Percentiles rank a stretch among this genome's conserved stretches.
Evolutionary conservation across 1,140 invertebrate genomes (phyloP).

Genomic region (Triops cancriformis): DNA sequence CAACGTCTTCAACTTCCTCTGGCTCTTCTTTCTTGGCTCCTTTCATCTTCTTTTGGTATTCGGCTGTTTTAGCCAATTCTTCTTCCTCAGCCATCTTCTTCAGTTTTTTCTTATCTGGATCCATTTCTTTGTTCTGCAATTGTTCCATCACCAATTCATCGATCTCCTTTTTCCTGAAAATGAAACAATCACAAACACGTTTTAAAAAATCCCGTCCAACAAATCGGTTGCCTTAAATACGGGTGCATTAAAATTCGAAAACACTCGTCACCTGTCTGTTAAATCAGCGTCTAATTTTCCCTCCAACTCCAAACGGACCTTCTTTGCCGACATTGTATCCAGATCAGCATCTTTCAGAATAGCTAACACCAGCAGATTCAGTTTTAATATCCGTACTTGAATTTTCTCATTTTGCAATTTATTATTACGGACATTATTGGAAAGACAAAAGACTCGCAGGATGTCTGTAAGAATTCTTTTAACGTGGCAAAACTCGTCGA

Average conservation of each 20-base stretch:
- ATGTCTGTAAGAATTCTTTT: not conserved
- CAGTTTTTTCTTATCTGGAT: slow-evolving; percentile 20
- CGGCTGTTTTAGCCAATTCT: not conserved
- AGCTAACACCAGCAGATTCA: slow-evolving; percentile 46
- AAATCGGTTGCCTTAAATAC: too few relatives aligned
- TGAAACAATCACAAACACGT: not conserved
- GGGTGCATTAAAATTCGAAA: not conserved
- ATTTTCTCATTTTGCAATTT: not conserved
- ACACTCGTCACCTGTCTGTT: slow-evolving; percentile 46
- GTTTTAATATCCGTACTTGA: slow-evolving; percentile 19
- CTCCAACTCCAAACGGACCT: slow-evolving; percentile 79
- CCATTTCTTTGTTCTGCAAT: not conserved
- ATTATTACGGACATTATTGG: too few relatives aligned
- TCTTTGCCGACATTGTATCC: slow-evolving; percentile 72
- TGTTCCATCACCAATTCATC: slow-evolving; percentile 67
- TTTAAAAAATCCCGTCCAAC: not conserved
- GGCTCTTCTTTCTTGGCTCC: not conserved
- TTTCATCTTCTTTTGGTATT: not conserved
- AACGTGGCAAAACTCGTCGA: slow-evolving; percentile 37
- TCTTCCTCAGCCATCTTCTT: slow-evolving; percentile 15
- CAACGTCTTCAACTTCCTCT: slow-evolving; percentile 41
- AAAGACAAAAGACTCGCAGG: too few relatives aligned
- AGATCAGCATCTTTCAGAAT: slow-evolving; percentile 82
- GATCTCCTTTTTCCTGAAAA: slow-evolving; percentile 65
- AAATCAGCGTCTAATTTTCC: slow-evolving; percentile 68